Conservation (phyloP, 2,888 invertebrate species). For the Sabatieria punctata region DNA sequence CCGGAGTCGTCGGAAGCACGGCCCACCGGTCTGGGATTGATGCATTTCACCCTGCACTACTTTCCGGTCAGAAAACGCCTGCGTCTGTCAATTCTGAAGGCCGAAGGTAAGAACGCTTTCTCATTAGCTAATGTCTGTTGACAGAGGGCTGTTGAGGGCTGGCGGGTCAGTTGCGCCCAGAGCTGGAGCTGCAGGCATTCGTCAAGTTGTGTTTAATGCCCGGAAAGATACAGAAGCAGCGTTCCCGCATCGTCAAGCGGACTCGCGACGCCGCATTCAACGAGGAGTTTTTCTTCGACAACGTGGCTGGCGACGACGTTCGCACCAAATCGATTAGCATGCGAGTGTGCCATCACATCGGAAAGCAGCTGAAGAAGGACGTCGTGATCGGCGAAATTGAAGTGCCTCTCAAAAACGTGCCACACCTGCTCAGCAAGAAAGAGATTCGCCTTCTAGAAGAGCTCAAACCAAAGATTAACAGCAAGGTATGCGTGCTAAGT, state of each 20-base stretch:
- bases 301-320: conserved; percentile 31
- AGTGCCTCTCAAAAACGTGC: conserved; percentile 32
- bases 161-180: conserved; percentile 17
- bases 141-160: not conserved
- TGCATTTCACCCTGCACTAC: conserved; percentile 34
- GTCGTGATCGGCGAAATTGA: conserved; percentile 34
- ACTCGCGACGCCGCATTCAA: conserved; percentile 25
- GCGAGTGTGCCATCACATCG: conserved; percentile 32
- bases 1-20: too few species aligned
- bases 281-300: conserved; percentile 35
- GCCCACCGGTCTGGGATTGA: conserved; percentile 14
- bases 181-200: conserved; percentile 31
- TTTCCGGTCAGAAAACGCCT: conserved; percentile 34
- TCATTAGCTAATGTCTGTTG: conserved; percentile 10
- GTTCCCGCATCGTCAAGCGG: conserved; percentile 29
- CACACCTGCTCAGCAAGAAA: conserved; percentile 29
- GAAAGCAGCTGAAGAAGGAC: conserved; percentile 28
- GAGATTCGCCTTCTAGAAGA: conserved; percentile 36
- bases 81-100: conserved; percentile 30
- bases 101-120: conserved; percentile 19
- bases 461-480: conserved; percentile 28
- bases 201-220: conserved; percentile 34
- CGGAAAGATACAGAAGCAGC: conserved; percentile 35
- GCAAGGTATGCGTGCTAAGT: too few species aligned
- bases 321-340: conserved; percentile 30